A percentile compares a stretch with the other conserved stretches of the same genome.
Conservation (phyloP, 2,888 invertebrate genomes). For the Tetanocera ferruginea region DNA sequence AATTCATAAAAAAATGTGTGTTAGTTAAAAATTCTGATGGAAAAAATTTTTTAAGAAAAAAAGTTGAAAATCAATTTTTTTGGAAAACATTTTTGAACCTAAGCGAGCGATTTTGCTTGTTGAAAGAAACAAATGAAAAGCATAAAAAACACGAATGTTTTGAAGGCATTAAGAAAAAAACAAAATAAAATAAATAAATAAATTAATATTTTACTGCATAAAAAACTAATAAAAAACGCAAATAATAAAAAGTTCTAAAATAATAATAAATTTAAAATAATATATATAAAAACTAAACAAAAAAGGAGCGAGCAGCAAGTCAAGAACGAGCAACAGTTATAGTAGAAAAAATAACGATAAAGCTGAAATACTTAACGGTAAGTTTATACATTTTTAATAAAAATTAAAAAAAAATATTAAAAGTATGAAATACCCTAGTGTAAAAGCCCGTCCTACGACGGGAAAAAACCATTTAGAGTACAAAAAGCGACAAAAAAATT, state of each 20-base stretch:
- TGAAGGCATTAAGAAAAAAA: conserved; percentile 56
- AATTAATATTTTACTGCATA: conserved; percentile 50
- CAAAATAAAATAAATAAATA: conserved; percentile 39
- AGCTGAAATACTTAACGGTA: background rate
- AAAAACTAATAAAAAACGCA: conserved; percentile 43
- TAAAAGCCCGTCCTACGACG: no score
- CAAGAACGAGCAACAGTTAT: background rate
- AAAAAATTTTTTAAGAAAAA: conserved; percentile 37
- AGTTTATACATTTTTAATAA: background rate
- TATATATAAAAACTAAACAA: conserved; percentile 27
- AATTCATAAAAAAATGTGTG: conserved; percentile 20
- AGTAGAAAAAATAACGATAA: background rate
- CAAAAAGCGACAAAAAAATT: no score
- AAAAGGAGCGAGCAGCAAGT: conserved; percentile 1
- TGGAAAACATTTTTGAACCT: conserved; percentile 49
- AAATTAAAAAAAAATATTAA: no score
- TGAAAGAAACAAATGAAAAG: conserved; percentile 47
- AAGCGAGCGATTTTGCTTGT: conserved; percentile 44
- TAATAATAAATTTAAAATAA: conserved; percentile 25
- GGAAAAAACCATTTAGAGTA: no score
- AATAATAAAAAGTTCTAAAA: conserved; percentile 38
- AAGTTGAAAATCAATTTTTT: conserved; percentile 48
- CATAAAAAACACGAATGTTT: conserved; percentile 55
- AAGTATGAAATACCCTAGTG: no score
- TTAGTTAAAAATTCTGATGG: background rate